Percentiles rank a stretch among this genome's conserved stretches.
Evolutionary conservation across 2,113 vertebrate species (phyloP).

Genomic region (Pseudorectes ferrugineus): DNA sequence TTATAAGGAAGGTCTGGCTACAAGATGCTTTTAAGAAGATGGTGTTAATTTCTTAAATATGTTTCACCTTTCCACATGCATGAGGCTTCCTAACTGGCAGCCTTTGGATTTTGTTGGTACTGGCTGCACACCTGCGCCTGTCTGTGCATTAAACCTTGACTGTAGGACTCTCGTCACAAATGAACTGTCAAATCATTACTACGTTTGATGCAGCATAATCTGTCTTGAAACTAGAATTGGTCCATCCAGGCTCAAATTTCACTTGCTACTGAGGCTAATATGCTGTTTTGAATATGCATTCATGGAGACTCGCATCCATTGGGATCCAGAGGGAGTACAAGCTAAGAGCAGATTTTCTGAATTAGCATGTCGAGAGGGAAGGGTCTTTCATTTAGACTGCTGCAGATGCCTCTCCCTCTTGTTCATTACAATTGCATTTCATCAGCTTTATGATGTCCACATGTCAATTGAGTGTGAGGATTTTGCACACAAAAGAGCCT

Average conservation of each 20-base stretch:
- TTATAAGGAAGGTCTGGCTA: slow-evolving; percentile 70
- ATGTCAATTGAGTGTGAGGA: slow-evolving; percentile 99
- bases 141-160: slow-evolving; percentile 88
- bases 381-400: slow-evolving; percentile 90
- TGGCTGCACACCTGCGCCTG: slow-evolving; percentile 87
- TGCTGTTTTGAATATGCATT: slow-evolving; percentile 98
- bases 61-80: slow-evolving; percentile 77
- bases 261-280: slow-evolving; percentile 85
- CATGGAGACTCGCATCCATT: slow-evolving; percentile 86
- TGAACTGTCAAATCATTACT: slow-evolving; percentile 99
- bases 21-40: slow-evolving; percentile 83
- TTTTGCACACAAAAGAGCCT: slow-evolving; percentile 99
- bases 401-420: slow-evolving; percentile 98
- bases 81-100: slow-evolving; percentile 78
- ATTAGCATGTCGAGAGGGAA: slow-evolving; percentile 99
- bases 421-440: slow-evolving; percentile 99
- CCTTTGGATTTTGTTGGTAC: slow-evolving; percentile 81
- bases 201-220: slow-evolving; percentile 99
- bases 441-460: slow-evolving; percentile 99
- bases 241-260: slow-evolving; percentile 83
- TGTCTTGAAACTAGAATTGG: slow-evolving; percentile 98
- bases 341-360: slow-evolving; percentile 98
- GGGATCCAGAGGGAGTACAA: slow-evolving; percentile 91
- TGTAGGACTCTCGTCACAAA: slow-evolving; percentile 94
- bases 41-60: slow-evolving; percentile 85